Base-by-base conservation (phyloP, 2,888 invertebrate genomes). In the Eupelmus urozonus region DNA sequence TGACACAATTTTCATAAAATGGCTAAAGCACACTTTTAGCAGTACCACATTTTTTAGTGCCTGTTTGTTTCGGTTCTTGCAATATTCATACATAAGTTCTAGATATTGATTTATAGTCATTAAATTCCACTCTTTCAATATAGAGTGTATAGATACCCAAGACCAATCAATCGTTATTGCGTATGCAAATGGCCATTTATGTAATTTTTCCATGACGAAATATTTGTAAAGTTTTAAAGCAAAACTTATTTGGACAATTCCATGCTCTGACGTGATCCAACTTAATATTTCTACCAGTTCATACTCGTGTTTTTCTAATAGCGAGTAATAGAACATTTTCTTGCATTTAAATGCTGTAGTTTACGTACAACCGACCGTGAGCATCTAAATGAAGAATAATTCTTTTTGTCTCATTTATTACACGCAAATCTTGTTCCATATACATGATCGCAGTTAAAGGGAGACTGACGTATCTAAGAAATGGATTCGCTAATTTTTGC, bases 341-440 rank as follows among this genome's bases (percentile, higher is more conserved):
- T 9, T 0, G 27, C 20, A 4, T 5, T 18, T 4, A 80, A n/a
- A n/a, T n/a, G n/a, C n/a, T n/a, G n/a, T n/a, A n/a, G 81, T 57
- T 71, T 59, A 4, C 82, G 78, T 0, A 69, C 74, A 13, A 80
- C 42, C 7, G 77, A 66, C 13, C 81, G 76, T 0, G 82, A 1
- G 83, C 76, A 76, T 82, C 81, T 18, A 82, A 45, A 72, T 80
- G 82, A 40, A 77, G 27, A 70, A 81, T 76, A 16, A 71, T 1
- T 9, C 4, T 1, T 59, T 45, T 27, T 49, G 29, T 9, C 0
- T 49, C 20, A 4, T 5, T 18, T 4, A 80, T 76, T 16, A 23
- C 1, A 45, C 5, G 0, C 0, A 80, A 11, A 60, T 80, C 77
- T 9, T 60, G 74, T 40, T 69, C 42, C 0, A 66, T 77, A n/a